phyloP scores from a whole-genome alignment of 2,113 vertebrate species.

The Vulpes lagopus region DNA sequence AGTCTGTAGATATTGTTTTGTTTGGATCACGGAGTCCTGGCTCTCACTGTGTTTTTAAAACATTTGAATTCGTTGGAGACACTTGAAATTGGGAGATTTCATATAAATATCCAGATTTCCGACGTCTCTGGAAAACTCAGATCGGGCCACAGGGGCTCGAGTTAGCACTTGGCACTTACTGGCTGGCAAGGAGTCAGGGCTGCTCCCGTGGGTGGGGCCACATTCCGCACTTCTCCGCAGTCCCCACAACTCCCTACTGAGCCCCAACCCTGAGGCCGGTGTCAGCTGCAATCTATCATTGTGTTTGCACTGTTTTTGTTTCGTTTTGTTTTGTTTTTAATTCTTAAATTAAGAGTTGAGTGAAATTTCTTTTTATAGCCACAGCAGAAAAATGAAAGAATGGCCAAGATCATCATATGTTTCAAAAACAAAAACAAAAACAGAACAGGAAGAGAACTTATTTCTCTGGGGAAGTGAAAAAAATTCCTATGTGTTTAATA shows the following conservation, averaged over 20 bases:
- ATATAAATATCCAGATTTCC: constrained; percentile 55
- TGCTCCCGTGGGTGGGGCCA: constrained; percentile 14
- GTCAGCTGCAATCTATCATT: constrained; percentile 66
- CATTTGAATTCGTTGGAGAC: constrained; percentile 60
- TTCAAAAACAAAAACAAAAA: constrained; percentile 66
- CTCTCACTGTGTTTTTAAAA: constrained; percentile 52
- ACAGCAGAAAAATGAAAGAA: constrained; percentile 46
- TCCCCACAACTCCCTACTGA: constrained; percentile 19
- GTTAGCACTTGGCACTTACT: constrained; percentile 45
- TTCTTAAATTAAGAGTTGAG: constrained; percentile 67
- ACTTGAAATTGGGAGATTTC: constrained; percentile 67
- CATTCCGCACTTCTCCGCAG: background rate
- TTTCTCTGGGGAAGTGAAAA: constrained; percentile 31
- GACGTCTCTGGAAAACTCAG: constrained; percentile 51
- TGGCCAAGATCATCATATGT: constrained; percentile 44
- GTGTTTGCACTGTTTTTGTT: background rate
- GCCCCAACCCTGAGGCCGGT: background rate
- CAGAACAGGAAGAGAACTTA: background rate
- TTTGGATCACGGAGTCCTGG: constrained; percentile 58
- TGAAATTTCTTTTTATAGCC: constrained; percentile 68
- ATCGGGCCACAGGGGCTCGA: background rate
- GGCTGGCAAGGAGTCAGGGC: background rate
- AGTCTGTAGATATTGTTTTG: constrained; percentile 43
- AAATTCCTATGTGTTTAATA: constrained; percentile 13
- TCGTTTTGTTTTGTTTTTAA: background rate